These are phyloP conservation scores for Eutolmus rufibarbis DNA, from an alignment of 2,888 invertebrate species.

Conservation along the genomic window DNA sequence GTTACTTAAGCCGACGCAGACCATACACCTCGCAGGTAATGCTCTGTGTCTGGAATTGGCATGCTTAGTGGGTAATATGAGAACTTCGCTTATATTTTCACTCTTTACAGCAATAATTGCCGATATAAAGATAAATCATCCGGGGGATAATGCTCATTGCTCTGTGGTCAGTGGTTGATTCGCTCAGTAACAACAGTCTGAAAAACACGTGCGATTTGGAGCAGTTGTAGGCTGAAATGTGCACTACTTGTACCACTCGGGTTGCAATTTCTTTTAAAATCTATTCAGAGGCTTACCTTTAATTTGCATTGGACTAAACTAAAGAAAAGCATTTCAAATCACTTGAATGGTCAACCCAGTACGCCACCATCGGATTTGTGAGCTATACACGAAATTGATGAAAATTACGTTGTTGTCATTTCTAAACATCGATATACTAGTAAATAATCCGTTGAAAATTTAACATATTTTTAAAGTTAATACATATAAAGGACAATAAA, in stretches of 20 bases:
- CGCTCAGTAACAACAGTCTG: neutral
- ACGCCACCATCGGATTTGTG: no score
- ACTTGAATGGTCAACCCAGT: neutral
- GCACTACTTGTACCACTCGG: neutral
- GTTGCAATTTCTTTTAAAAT: neutral
- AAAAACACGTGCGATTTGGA: neutral
- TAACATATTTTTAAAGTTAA: no score
- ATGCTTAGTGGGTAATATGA: conserved; percentile 15
- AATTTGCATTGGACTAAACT: neutral
- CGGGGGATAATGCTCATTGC: neutral
- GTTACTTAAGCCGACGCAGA: neutral
- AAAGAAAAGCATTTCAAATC: neutral
- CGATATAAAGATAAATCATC: conserved; percentile 25
- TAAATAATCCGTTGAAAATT: no score
- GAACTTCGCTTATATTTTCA: conserved; percentile 15
- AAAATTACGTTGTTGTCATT: no score
- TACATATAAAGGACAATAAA: no score
- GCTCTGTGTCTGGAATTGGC: neutral
- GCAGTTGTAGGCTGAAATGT: neutral
- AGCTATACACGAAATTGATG: no score
- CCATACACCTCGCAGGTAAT: neutral
- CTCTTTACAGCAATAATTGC: conserved; percentile 33
- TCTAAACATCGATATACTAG: no score
- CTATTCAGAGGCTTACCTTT: no score
- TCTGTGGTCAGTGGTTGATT: neutral